Base-by-base conservation (phyloP, 2,888 invertebrate genomes). In the Entomobrya proxima region DNA sequence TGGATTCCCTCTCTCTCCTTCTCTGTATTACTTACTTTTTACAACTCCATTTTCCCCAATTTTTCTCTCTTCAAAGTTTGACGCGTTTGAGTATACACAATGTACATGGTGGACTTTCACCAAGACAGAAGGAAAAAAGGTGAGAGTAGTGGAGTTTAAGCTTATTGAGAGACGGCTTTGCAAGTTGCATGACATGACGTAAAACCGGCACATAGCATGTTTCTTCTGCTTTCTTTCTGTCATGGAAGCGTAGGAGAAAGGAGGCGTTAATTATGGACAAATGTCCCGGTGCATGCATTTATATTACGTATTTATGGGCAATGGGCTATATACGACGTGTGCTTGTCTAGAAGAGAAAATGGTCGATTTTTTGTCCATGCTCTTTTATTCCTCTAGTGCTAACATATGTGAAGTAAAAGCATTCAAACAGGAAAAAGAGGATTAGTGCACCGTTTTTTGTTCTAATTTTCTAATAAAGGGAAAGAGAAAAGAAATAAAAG, bases 261-360 rank as follows among this genome's bases (percentile, higher is more conserved):
- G 1, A 67, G 40, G 67, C 67, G 67, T 67, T 67, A 67, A 67
- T 67, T 67, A 67, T 67, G 24, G 40, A 67, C 67, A 44, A 64
- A 44, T 44, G 67, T 67, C 67, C 67, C 67, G 40, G 67, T 32
- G 37, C 67, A 67, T 67, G 67, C 67, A 67, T 67, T 67, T 44
- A 40, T 67, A 67, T 67, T 67, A 67, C 67, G 24, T 67, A 67
- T 67, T 67, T 67, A 67, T 64, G 64, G 21, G 37, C 35, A 35
- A 64, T 7, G 37, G 37, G 21, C 5, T 47, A 13, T 5, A 9
- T 13, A 13, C 47, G 15, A 47, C n/a, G 5, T 47, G 15, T 15
- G 47, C 47, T 37, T 37, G 5, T 11, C 6, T 11, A 7, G 15
- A 13, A 47, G n/a, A n/a, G n/a, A n/a, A n/a, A n/a, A n/a, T n/a